Evolutionary conservation across 2,113 vertebrate species (phyloP).

Genomic region (Propithecus coquereli): DNA sequence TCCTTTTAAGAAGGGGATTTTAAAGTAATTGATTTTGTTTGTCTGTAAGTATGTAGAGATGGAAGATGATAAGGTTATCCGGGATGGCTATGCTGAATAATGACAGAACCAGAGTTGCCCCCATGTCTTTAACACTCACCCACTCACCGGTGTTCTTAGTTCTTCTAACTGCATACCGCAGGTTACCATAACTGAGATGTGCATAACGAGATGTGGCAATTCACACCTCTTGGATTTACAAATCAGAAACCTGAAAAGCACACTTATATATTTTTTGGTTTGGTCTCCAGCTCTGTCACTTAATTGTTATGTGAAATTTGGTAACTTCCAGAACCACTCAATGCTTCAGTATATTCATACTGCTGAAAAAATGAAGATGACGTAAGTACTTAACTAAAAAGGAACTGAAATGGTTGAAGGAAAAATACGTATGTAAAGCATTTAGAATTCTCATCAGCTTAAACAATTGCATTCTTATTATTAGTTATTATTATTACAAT

Average conservation of each 20-base stretch:
- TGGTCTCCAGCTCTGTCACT: neutral
- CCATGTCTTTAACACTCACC: neutral
- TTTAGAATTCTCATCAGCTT: neutral
- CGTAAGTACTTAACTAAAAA: neutral
- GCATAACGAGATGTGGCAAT: neutral
- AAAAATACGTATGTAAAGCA: neutral
- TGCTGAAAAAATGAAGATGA: neutral
- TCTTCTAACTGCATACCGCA: neutral
- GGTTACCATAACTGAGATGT: neutral
- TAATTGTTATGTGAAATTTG: neutral
- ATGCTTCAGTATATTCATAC: neutral
- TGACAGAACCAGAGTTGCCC: neutral
- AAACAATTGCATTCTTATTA: neutral
- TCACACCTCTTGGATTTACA: neutral
- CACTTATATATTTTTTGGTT: neutral
- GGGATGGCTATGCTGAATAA: neutral
- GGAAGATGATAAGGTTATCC: neutral
- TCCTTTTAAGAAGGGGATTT: neutral
- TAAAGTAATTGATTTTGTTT: neutral
- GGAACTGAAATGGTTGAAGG: neutral
- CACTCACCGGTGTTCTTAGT: neutral
- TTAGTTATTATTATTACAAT: neutral
- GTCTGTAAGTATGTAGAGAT: neutral
- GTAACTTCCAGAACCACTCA: neutral
- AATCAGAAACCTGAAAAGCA: neutral